Evolutionary conservation across 2,797 vertebrate genomes (phyloP).

Genomic region (Sebastes paucispinis): DNA sequence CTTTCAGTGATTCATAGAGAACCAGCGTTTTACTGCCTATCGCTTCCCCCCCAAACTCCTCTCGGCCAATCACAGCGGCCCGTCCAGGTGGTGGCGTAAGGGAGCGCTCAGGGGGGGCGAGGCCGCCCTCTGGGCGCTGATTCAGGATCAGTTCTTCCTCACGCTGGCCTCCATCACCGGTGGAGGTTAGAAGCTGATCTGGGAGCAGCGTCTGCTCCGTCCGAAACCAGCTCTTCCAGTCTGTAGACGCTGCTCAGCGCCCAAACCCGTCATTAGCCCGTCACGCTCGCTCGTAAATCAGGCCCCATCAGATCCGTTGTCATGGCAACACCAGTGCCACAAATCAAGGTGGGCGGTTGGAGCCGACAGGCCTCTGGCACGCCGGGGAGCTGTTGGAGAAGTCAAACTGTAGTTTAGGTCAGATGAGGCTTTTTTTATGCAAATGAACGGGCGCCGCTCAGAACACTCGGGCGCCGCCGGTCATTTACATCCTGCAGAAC

Average conservation of each 20-base stretch:
- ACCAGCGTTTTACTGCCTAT: constrained; percentile 65
- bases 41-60: constrained; percentile 42
- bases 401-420: background rate
- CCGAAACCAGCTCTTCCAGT: constrained; percentile 78
- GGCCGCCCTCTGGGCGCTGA: constrained; percentile 38
- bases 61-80: constrained; percentile 69
- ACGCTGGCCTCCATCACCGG: background rate
- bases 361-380: constrained; percentile 29
- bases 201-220: constrained; percentile 6
- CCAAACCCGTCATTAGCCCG: constrained; percentile 78
- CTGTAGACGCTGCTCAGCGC: constrained; percentile 66
- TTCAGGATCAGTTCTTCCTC: constrained; percentile 42
- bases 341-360: constrained; percentile 55
- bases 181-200: constrained; percentile 25
- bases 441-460: background rate
- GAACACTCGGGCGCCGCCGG: background rate
- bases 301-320: constrained; percentile 48
- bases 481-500: background rate
- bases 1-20: constrained; percentile 69
- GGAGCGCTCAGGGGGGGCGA: constrained; percentile 28
- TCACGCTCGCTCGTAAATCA: constrained; percentile 78
- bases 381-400: background rate
- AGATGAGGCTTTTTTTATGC: background rate
- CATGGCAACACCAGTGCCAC: constrained; percentile 63
- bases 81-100: constrained; percentile 73